Evolutionary conservation across 2,888 invertebrate species (phyloP).

Genomic region (Germaria angustata): DNA sequence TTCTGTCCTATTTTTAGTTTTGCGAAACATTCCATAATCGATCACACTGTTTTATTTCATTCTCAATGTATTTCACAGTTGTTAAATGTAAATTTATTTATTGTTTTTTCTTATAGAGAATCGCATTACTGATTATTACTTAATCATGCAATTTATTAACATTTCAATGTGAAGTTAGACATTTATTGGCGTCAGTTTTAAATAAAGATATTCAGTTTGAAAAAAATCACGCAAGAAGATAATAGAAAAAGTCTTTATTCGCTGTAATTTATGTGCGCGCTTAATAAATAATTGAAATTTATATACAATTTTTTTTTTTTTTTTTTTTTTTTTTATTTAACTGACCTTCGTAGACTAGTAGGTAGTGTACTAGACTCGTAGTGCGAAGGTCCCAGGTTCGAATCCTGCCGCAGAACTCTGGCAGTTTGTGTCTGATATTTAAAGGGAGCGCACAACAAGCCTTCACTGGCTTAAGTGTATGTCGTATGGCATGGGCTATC

Average conservation of each 20-base stretch:
- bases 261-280: constrained; percentile 13
- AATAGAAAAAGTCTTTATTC: background rate
- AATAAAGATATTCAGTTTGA: constrained; percentile 5
- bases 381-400: no score
- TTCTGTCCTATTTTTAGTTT: no score
- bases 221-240: background rate
- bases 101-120: background rate
- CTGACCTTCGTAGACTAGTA: no score
- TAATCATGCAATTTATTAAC: constrained; percentile 40
- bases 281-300: constrained; percentile 20
- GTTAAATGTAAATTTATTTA: background rate
- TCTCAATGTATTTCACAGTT: no score
- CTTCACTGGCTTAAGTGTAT: no score
- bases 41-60: background rate
- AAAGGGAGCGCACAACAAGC: no score
- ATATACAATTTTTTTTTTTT: no score
- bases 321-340: no score
- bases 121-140: constrained; percentile 6
- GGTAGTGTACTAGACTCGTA: no score
- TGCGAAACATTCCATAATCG: background rate
- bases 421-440: no score
- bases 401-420: no score
- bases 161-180: constrained; percentile 40
- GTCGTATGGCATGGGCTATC: no score
- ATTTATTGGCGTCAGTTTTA: constrained; percentile 33